Base-by-base conservation (phyloP, 2,113 vertebrate species). In the Hydrolagus affinis region DNA sequence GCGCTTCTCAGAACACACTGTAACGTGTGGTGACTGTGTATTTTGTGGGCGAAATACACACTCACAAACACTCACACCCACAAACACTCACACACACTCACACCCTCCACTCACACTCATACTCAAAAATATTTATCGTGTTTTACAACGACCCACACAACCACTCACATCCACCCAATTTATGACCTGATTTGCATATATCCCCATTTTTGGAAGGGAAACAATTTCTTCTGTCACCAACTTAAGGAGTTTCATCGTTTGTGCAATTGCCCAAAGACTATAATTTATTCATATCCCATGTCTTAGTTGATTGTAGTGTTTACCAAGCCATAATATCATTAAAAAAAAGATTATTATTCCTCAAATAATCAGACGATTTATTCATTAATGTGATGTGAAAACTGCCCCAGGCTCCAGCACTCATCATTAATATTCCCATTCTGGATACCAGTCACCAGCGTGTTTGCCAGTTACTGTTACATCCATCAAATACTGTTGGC, bases 261-360 rank as follows among this genome's bases (percentile, higher is more conserved):
- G 14, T 15, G 21, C 78, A 32, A 30, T 83, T 60, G 19, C 23
- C 78, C 32, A 28, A 68, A 14, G 12, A 28, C 25, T 6, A 14
- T 23, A 7, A 28, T 62, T 44, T 78, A 78, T 83, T 83, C 66
- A 62, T 83, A 66, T n/a, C 44, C 25, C 17, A 66, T 83, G 62
- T 64, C 2, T 83, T 83, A 64, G 66, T 83, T 83, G 64, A 83
- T 83, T 83, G 78, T 83, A 17, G 7, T 62, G 11, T 83, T 64
- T 32, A 68, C 28, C 62, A 68, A 32, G 25, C 59, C 62, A 83
- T 66, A 25, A 32, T 83, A 28, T 83, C 78, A 83, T 32, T 83
- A n/a, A n/a, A n/a, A n/a, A n/a, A n/a, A n/a, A n/a, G n/a, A 66
- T 64, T 83, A 44, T 62, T 62, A 83, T 66, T 83, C 66, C 17